A percentile compares a stretch with the other conserved stretches of the same genome.
Conservation (phyloP, 2,888 invertebrate genomes). For the Drosophila lacicola region DNA sequence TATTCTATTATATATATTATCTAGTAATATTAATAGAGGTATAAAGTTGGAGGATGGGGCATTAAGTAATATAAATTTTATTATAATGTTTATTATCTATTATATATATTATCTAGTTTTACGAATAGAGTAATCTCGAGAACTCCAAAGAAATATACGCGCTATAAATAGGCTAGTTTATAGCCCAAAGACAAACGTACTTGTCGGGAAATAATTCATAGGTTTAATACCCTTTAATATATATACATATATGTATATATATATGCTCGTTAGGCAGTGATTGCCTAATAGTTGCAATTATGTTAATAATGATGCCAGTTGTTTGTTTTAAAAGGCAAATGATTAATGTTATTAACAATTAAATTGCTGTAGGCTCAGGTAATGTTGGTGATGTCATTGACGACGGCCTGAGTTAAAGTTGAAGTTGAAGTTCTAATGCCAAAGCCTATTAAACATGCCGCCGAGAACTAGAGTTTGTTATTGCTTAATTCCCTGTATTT, state of each 20-base stretch:
- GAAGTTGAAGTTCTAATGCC: slow-evolving; percentile 45
- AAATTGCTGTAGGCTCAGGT: slow-evolving; percentile 55
- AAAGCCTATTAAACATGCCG: slow-evolving; percentile 59
- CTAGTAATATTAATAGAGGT: too few relatives aligned
- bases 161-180: too few relatives aligned
- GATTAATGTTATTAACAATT: slow-evolving; percentile 63
- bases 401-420: slow-evolving; percentile 26
- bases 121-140: too few relatives aligned
- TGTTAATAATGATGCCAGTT: slow-evolving; percentile 45
- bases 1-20: too few relatives aligned
- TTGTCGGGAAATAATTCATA: too few relatives aligned
- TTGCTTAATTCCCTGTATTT: background rate
- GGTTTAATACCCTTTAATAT: background rate
- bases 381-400: slow-evolving; percentile 57
- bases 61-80: too few relatives aligned
- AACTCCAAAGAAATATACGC: too few relatives aligned
- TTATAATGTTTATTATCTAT: too few relatives aligned
- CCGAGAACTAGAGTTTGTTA: slow-evolving; percentile 25
- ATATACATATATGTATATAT: background rate
- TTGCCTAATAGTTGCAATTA: slow-evolving; percentile 43
- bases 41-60: too few relatives aligned
- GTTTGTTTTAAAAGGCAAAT: slow-evolving; percentile 26
- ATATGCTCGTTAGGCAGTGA: slow-evolving; percentile 7
- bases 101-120: too few relatives aligned
- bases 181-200: too few relatives aligned